These are phyloP conservation scores for Sparidentex hasta DNA, from an alignment of 2,797 vertebrate genomes.

Conservation along the genomic window DNA sequence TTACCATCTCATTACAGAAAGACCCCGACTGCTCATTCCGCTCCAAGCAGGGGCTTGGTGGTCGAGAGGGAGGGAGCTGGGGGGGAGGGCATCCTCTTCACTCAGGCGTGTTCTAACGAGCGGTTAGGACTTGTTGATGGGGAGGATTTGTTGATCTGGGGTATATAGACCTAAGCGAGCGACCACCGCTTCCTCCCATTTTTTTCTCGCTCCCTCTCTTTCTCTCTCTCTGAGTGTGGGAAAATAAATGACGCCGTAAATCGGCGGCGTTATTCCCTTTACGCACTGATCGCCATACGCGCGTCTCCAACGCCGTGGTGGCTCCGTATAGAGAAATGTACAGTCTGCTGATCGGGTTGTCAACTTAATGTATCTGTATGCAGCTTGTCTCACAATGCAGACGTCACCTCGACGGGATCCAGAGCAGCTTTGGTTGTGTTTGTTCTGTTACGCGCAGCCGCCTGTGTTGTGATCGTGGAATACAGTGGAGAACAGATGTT, in stretches of 20 bases:
- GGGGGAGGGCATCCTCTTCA: constrained; percentile 48
- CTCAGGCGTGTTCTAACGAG: constrained; percentile 69
- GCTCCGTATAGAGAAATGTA: constrained; percentile 20
- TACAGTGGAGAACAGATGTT: constrained; percentile 46
- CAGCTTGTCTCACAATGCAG: constrained; percentile 75
- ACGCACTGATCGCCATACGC: constrained; percentile 46
- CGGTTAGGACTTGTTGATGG: constrained; percentile 86
- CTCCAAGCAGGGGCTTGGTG: constrained; percentile 61
- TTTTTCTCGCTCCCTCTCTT: too few relatives aligned
- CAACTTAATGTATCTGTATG: constrained; percentile 75
- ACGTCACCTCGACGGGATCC: constrained; percentile 76
- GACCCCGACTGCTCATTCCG: constrained; percentile 42
- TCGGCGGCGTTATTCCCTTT: constrained; percentile 33
- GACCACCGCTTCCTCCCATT: constrained; percentile 47
- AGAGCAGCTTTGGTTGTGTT: constrained; percentile 61
- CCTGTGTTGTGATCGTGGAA: constrained; percentile 46
- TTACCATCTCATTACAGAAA: constrained; percentile 31
- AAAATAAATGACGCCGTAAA: constrained; percentile 41
- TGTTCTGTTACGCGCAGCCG: constrained; percentile 35
- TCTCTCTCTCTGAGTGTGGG: constrained; percentile 44
- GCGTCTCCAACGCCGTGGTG: constrained; percentile 24
- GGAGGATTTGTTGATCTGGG: constrained; percentile 67
- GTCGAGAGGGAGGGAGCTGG: constrained; percentile 32
- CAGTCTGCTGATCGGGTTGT: constrained; percentile 24
- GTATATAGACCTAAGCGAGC: constrained; percentile 52